A percentile compares a stretch with the other conserved stretches of the same genome.
phyloP scores from a whole-genome alignment of 2,113 vertebrate genomes.

The Brachirus orientalis region DNA sequence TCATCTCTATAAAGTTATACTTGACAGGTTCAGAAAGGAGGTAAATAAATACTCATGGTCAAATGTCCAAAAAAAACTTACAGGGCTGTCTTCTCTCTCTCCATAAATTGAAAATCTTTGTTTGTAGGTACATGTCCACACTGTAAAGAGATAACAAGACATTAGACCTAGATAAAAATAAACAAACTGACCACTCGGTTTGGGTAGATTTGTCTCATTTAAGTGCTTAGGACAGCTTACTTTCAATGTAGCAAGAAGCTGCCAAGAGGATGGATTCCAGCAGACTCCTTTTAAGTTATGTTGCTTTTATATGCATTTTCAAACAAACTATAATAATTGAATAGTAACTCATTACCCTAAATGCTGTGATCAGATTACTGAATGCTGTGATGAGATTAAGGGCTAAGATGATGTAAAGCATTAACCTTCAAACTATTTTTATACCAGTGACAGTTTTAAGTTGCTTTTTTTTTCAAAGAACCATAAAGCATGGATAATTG shows the following conservation, averaged over 20 bases:
- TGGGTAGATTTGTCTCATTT: too few relatives aligned
- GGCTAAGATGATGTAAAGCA: too few relatives aligned
- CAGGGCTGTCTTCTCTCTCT: constrained; percentile 76
- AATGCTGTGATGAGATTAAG: neutral
- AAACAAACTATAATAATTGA: neutral
- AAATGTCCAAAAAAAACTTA: constrained; percentile 65
- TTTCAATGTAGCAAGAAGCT: too few relatives aligned
- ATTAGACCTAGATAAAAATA: constrained; percentile 3
- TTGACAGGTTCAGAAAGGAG: neutral
- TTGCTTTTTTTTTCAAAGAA: too few relatives aligned
- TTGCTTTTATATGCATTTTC: neutral
- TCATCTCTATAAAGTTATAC: neutral
- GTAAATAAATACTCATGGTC: neutral
- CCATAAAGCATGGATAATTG: too few relatives aligned
- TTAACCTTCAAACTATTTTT: too few relatives aligned
- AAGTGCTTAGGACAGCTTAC: too few relatives aligned
- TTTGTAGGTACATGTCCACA: constrained; percentile 1
- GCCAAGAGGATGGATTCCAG: too few relatives aligned
- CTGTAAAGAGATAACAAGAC: constrained; percentile 49
- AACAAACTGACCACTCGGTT: neutral
- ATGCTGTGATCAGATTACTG: neutral
- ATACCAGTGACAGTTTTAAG: too few relatives aligned
- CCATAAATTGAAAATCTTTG: constrained; percentile 23
- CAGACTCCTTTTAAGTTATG: neutral
- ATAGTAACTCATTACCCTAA: neutral